Evolutionary conservation across 2,113 vertebrate genomes (phyloP), one percentile per base, ranked within the genome.

Genomic region (Peromyscus californicus): DNA sequence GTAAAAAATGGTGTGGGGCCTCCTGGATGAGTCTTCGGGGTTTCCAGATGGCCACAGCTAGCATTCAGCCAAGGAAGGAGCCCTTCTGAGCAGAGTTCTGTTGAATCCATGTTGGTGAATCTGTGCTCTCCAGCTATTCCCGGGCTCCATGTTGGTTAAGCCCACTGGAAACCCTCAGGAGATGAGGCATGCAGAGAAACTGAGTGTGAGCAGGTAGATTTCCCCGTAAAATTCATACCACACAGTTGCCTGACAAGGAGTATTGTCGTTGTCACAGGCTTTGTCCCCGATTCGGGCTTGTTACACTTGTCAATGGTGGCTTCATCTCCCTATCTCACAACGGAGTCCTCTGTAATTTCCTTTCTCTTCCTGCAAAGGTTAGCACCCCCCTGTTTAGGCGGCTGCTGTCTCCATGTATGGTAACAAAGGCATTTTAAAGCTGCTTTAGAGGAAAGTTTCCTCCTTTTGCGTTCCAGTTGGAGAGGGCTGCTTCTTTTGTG

Each of bases 361-460:
- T 93, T 93, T 87, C 67, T 90, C 67, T 91, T 93, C 92, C 83
- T 96, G 87, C 92, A 88, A 61, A 93, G 83, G 72, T 95, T 84
- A 84, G 78, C 74, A 69, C 78, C 54, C 61, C 83, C 12, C 92
- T 95, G 93, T 19, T 93, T 72, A 92, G 79, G 69, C 74, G 65
- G 54, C 63, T 61, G 51, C 45, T 85, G 94, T 80, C 42, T 91
- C 57, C 51, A 69, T 61, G 79, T 89, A 36, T 76, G 45, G 51
- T 57, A 94, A 93, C 63, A 59, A 87, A 75, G 90, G 7, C n/a
- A 72, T 80, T 91, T 79, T 45, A 80, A 93, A 91, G 21, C 7
- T 21, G 80, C 67, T 95, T 95, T 90, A 45, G 61, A 16, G 48
- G 59, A 65, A 87, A 94, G 33, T 78, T 87, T 95, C 48, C 29